Evolutionary conservation across 2,888 invertebrate genomes (phyloP).

Genomic region (Stictocephala bisonia): DNA sequence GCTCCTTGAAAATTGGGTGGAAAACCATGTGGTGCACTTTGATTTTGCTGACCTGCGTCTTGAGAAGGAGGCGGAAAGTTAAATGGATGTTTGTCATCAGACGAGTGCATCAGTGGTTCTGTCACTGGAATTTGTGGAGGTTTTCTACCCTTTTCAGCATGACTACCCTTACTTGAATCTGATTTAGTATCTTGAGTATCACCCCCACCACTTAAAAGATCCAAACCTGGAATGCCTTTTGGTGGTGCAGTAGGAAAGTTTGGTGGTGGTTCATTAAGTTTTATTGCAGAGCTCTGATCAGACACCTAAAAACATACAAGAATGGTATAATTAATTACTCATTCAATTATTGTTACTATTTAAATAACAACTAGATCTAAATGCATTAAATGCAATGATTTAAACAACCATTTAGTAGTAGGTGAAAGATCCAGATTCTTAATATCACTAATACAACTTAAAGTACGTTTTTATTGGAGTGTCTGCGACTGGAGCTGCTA

Average conservation of each 20-base stretch:
- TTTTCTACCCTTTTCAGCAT: constrained; percentile 41
- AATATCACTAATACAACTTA: too few species aligned
- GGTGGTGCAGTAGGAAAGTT: background rate
- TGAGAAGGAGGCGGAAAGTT: constrained; percentile 52
- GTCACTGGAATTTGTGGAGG: constrained; percentile 34
- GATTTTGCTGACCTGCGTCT: constrained; percentile 1
- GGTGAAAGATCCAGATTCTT: too few species aligned
- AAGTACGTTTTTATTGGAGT: too few species aligned
- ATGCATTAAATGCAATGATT: too few species aligned
- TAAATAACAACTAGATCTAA: too few species aligned
- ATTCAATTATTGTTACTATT: too few species aligned
- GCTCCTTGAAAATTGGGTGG: constrained; percentile 25
- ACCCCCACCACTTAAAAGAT: constrained; percentile 68
- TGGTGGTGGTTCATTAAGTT: constrained; percentile 13
- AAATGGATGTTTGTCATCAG: constrained; percentile 55
- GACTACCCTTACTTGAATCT: background rate
- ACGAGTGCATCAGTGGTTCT: constrained; percentile 53
- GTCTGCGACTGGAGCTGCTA: too few species aligned
- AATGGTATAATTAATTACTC: background rate
- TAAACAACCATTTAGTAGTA: too few species aligned
- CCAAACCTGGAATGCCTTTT: constrained; percentile 79
- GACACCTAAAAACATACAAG: constrained; percentile 22
- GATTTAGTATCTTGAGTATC: background rate
- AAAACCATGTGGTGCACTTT: background rate
- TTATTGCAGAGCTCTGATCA: background rate